Conservation (phyloP, 2,888 invertebrate genomes). For the Alviniconcha strummeri region DNA sequence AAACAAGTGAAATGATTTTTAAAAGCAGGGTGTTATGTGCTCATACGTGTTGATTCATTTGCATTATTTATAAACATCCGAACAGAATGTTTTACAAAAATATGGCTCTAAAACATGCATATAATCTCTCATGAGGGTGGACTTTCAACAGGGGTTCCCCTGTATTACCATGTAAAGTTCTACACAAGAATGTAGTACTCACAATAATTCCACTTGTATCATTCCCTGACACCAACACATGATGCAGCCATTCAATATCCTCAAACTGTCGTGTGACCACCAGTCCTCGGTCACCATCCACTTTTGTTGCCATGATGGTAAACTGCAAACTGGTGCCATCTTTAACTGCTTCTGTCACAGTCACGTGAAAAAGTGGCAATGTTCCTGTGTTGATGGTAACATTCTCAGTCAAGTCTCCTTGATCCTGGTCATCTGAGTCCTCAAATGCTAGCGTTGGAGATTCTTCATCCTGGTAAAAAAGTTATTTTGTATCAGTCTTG, state of each 20-base stretch:
- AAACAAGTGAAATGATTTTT: too few species aligned
- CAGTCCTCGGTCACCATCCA: constrained; percentile 33
- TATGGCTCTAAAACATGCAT: too few species aligned
- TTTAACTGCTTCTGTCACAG: constrained; percentile 62
- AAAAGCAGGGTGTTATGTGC: too few species aligned
- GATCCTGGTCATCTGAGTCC: constrained; percentile 20
- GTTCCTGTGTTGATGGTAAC: constrained; percentile 13
- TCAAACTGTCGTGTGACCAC: constrained; percentile 70
- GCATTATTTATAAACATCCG: too few species aligned
- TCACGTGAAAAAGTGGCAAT: constrained; percentile 52
- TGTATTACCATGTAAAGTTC: too few species aligned
- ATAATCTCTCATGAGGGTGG: too few species aligned
- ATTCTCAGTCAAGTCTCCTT: constrained; percentile 22
- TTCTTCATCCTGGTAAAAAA: constrained; percentile 37
- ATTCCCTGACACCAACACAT: constrained; percentile 71
- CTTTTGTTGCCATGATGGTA: constrained; percentile 50
- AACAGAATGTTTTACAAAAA: too few species aligned
- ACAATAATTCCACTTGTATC: constrained; percentile 72
- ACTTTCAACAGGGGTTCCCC: too few species aligned
- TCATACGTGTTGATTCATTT: too few species aligned
- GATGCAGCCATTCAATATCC: constrained; percentile 75
- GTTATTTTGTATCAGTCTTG: too few species aligned
- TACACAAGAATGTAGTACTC: constrained; percentile 42
- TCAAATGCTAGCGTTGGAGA: constrained; percentile 17
- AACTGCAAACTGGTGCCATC: constrained; percentile 65